Percentiles rank a stretch among this genome's conserved stretches.
phyloP scores from a whole-genome alignment of 2,113 vertebrate genomes.

The Oenanthe oenanthe region DNA sequence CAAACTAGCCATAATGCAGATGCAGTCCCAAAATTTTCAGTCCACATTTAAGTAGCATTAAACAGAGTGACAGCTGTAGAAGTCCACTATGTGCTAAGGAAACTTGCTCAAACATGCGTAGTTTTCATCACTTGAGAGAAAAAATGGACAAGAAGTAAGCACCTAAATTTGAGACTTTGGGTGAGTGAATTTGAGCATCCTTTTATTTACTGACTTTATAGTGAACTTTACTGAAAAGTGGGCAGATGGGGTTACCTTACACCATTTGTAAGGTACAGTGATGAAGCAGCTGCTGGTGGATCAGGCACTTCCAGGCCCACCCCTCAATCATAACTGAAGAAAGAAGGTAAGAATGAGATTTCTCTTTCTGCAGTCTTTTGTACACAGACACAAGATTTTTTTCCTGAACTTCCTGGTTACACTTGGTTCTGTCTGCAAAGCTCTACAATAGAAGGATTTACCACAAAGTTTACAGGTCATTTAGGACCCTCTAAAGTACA shows the following conservation, averaged over 20 bases:
- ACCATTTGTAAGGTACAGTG: neutral
- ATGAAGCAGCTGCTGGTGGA: neutral
- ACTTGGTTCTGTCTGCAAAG: neutral
- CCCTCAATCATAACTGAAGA: neutral
- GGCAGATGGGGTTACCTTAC: neutral
- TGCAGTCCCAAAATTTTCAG: neutral
- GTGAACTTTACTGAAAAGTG: neutral
- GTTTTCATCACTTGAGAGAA: neutral
- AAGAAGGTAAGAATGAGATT: neutral
- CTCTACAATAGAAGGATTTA: neutral
- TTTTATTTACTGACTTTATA: neutral
- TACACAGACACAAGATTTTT: neutral
- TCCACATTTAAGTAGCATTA: neutral
- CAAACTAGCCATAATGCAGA: neutral
- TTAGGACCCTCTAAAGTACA: slow-evolving; percentile 28
- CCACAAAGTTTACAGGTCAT: neutral
- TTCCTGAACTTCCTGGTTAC: neutral
- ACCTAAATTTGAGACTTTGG: neutral
- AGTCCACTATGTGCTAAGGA: neutral
- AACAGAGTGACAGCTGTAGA: neutral
- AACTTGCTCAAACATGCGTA: neutral
- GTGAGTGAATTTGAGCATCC: neutral
- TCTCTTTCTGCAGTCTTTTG: neutral
- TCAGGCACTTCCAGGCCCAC: neutral
- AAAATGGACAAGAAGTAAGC: neutral